Evolutionary conservation across 1,140 invertebrate species (phyloP).

Genomic region (Potamilus streckersoni): DNA sequence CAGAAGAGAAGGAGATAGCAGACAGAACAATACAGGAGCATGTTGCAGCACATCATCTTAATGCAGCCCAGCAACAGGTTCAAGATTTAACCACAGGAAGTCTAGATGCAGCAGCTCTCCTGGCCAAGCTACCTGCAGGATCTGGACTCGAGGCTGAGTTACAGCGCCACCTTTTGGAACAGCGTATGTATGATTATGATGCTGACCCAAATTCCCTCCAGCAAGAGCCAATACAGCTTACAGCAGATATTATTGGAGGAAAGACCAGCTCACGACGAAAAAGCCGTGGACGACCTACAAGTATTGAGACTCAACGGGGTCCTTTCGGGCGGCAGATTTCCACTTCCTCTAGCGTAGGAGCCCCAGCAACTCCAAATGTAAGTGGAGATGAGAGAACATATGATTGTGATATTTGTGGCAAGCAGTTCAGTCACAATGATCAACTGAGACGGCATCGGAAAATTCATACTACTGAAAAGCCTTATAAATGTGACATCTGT

Average conservation of each 20-base stretch:
- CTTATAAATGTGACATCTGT: conserved; percentile 78
- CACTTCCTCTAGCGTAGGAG: conserved; percentile 21
- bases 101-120: conserved; percentile 19
- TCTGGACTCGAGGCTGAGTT: conserved; percentile 24
- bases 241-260: conserved; percentile 15
- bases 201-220: conserved; percentile 14
- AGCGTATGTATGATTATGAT: conserved; percentile 15
- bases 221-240: conserved; percentile 28
- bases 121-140: conserved; percentile 17
- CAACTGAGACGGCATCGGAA: conserved; percentile 21
- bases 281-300: conserved; percentile 28
- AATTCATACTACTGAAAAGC: conserved; percentile 30
- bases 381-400: conserved; percentile 21
- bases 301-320: conserved; percentile 26
- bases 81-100: conserved; percentile 22
- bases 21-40: conserved; percentile 34
- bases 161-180: conserved; percentile 2
- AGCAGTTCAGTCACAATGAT: conserved; percentile 32
- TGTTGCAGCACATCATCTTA: conserved; percentile 30
- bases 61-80: conserved; percentile 30
- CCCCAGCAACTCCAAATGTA: conserved; percentile 13
- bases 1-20: conserved; percentile 30
- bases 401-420: conserved; percentile 32
- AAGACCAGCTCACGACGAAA: conserved; percentile 23
- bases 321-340: conserved; percentile 21